Evolutionary conservation across 2,797 vertebrate genomes (phyloP).

Genomic region (Uromys caudimaculatus): DNA sequence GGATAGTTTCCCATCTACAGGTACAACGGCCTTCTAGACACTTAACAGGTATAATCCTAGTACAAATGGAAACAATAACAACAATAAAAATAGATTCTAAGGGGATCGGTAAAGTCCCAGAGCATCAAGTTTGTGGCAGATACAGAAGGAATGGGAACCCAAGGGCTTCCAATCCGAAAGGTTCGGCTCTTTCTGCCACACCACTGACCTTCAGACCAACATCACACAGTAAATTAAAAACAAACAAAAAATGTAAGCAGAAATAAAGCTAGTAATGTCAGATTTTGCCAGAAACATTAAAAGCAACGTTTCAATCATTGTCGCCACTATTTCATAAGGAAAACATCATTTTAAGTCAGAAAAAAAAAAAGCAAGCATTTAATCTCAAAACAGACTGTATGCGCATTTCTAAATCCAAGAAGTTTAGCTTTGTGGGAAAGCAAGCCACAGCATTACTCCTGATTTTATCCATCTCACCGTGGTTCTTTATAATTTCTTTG

Average conservation of each 20-base stretch:
- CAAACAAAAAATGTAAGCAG: neutral
- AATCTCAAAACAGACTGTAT: conserved; percentile 30
- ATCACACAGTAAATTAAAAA: conserved; percentile 29
- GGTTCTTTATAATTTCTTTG: neutral
- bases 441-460: neutral
- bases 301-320: conserved; percentile 3
- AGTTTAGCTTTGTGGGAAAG: conserved; percentile 12
- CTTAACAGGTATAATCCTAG: neutral
- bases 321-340: conserved; percentile 31
- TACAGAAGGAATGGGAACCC: neutral
- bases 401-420: neutral
- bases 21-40: neutral
- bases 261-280: conserved; percentile 8
- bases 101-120: neutral
- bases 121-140: neutral
- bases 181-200: neutral
- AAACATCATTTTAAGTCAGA: conserved; percentile 23
- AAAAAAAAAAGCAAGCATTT: conserved; percentile 26
- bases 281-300: conserved; percentile 27
- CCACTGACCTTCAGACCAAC: neutral
- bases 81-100: neutral
- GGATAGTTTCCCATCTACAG: neutral
- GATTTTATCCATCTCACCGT: neutral
- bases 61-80: neutral
- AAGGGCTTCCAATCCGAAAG: neutral